These are phyloP conservation scores for Drosophila virilis DNA, from an alignment of 1,140 invertebrate species.

Conservation along the genomic window DNA sequence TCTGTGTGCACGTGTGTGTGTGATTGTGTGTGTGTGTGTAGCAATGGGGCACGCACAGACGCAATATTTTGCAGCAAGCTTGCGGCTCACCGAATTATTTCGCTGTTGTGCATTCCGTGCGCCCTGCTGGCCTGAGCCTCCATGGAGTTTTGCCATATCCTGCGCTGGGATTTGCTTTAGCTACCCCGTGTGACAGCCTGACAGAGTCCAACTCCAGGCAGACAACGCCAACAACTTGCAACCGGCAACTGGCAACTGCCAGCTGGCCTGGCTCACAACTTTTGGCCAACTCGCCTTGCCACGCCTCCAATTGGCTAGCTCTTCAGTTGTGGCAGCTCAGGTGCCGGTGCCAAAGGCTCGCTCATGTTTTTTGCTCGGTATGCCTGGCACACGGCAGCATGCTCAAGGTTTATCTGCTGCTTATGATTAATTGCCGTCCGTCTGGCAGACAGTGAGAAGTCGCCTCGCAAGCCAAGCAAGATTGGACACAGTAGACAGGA, in stretches of 20 bases:
- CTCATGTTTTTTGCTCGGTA: conserved; percentile 36
- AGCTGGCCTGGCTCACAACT: conserved; percentile 10
- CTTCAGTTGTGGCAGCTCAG: conserved; percentile 24
- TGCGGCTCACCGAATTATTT: conserved; percentile 69
- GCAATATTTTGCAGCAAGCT: conserved; percentile 77
- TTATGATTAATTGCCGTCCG: conserved; percentile 52
- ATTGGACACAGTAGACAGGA: conserved; percentile 10
- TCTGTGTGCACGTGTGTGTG: neutral
- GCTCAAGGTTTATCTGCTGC: conserved; percentile 41
- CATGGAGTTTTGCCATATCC: neutral
- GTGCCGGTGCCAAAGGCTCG: conserved; percentile 24
- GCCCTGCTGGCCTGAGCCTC: neutral
- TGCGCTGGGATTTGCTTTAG: conserved; percentile 26
- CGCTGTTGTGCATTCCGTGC: conserved; percentile 55
- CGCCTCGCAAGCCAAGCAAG: conserved; percentile 10
- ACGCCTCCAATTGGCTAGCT: neutral
- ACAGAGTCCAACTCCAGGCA: conserved; percentile 19
- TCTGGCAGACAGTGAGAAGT: conserved; percentile 26
- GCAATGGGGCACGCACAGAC: conserved; percentile 61
- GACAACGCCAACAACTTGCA: neutral
- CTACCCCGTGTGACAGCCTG: conserved; percentile 30
- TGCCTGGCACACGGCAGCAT: conserved; percentile 7
- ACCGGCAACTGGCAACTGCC: neutral
- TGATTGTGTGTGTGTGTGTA: neutral
- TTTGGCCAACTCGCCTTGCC: conserved; percentile 1